A percentile compares a stretch with the other conserved stretches of the same genome.
Evolutionary conservation across 2,113 vertebrate genomes (phyloP).

Genomic region (Odontophorus gujanensis): DNA sequence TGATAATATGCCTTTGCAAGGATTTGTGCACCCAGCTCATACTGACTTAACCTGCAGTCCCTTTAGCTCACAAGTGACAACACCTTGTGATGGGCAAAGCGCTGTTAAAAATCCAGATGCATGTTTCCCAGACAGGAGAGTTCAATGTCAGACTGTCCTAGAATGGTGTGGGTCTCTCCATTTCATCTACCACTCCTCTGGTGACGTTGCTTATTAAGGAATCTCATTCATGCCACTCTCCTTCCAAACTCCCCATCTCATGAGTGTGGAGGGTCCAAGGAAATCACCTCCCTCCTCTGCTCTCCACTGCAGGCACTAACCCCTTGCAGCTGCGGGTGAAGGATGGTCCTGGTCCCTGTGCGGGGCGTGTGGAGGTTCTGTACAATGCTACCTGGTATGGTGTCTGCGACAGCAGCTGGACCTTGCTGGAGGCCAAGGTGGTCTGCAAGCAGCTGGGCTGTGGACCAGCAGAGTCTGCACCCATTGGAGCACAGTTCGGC

Average conservation of each 20-base stretch:
- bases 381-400: not conserved
- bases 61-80: not conserved
- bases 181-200: not conserved
- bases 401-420: not conserved
- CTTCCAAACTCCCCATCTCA: not conserved
- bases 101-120: not conserved
- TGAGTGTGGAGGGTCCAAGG: not conserved
- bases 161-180: not conserved
- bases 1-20: not conserved
- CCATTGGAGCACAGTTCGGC: accelerated
- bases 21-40: not conserved
- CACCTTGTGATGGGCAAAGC: not conserved
- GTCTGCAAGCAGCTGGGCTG: slow-evolving; percentile 51
- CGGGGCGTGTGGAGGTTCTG: slow-evolving; percentile 10
- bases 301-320: not conserved
- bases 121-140: not conserved
- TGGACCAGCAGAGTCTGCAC: not conserved
- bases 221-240: not conserved
- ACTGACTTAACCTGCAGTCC: not conserved
- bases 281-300: accelerated
- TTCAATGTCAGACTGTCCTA: not conserved
- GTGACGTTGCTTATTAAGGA: not conserved
- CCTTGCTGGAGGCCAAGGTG: not conserved
- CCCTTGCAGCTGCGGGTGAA: slow-evolving; percentile 1
- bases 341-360: not conserved